A percentile compares a stretch with the other conserved stretches of the same genome.
Conservation (phyloP, 2,113 vertebrate genomes). For the Setophaga coronata region DNA sequence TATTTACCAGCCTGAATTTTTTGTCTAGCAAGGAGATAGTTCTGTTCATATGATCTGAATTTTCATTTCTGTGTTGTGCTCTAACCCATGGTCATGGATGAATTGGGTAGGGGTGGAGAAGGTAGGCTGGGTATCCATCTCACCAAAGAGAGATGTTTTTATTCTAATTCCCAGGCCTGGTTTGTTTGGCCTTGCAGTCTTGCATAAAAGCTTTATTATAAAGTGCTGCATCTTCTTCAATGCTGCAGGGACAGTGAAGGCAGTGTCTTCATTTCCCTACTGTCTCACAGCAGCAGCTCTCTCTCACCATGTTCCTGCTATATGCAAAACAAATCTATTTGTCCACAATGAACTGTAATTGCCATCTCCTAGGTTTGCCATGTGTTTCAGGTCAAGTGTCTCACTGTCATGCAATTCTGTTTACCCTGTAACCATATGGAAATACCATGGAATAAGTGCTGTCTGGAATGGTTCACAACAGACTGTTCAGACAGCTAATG, state of each 20-base stretch:
- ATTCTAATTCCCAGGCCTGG: not conserved
- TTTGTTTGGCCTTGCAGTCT: not conserved
- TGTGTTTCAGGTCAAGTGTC: conserved; percentile 24
- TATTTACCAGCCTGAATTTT: conserved; percentile 8
- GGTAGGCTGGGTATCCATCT: not conserved
- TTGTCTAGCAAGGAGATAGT: not conserved
- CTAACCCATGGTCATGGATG: not conserved
- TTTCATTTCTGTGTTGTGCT: not conserved
- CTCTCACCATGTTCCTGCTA: not conserved
- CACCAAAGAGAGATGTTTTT: not conserved
- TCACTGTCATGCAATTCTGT: conserved; percentile 31
- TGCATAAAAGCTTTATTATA: not conserved
- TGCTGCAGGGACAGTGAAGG: not conserved
- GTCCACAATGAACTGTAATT: not conserved
- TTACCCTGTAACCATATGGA: conserved; percentile 63
- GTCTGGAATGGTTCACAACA: conserved; percentile 52
- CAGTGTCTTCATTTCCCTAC: not conserved
- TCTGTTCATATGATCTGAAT: conserved; percentile 1
- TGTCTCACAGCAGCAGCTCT: not conserved
- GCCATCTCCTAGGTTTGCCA: not conserved
- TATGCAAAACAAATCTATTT: not conserved
- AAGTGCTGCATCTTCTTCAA: not conserved
- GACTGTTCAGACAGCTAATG: conserved; percentile 63
- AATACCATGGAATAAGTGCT: conserved; percentile 52
- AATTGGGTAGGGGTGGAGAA: not conserved